These are phyloP conservation scores for Campaea margaritaria DNA, from an alignment of 2,888 invertebrate genomes.

Conservation along the genomic window DNA sequence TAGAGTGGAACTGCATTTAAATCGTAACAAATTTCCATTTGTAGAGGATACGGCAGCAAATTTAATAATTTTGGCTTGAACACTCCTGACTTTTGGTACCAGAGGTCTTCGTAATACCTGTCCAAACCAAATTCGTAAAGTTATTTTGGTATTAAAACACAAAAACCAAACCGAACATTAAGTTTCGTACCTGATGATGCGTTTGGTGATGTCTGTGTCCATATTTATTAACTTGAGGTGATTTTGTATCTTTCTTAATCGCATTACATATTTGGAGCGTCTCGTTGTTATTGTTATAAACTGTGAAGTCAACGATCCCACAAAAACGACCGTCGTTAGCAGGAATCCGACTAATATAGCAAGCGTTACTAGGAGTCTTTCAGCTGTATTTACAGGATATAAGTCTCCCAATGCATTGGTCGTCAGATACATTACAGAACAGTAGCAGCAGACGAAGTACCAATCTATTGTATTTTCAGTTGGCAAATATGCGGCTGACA, in stretches of 20 bases:
- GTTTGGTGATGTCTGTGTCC: conserved; percentile 67
- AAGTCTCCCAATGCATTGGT: conserved; percentile 78
- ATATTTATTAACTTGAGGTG: conserved; percentile 75
- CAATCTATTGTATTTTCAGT: conserved; percentile 72
- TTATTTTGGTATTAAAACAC: conserved; percentile 14
- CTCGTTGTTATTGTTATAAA: conserved; percentile 80
- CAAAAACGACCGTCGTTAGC: conserved; percentile 79
- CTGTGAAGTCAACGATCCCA: conserved; percentile 80
- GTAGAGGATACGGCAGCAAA: conserved; percentile 76
- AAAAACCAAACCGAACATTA: conserved; percentile 16
- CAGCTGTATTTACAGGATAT: conserved; percentile 73
- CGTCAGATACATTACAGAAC: conserved; percentile 78
- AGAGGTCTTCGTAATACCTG: conserved; percentile 82
- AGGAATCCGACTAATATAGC: conserved; percentile 76
- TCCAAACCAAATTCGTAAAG: conserved; percentile 20
- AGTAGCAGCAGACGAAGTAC: conserved; percentile 79
- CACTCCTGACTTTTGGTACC: conserved; percentile 82
- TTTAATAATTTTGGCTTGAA: conserved; percentile 72
- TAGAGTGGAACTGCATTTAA: conserved; percentile 80
- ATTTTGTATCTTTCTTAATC: conserved; percentile 74
- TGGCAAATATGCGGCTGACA: conserved; percentile 66
- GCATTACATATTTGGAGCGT: conserved; percentile 73
- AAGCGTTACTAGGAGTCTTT: conserved; percentile 69
- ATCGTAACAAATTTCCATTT: conserved; percentile 83
- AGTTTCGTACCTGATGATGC: conserved; percentile 69